Percentiles rank a stretch among this genome's conserved stretches.
These are phyloP conservation scores for Scelioninae gen. 1 DNA, from an alignment of 2,888 invertebrate species.

Conservation along the genomic window DNA sequence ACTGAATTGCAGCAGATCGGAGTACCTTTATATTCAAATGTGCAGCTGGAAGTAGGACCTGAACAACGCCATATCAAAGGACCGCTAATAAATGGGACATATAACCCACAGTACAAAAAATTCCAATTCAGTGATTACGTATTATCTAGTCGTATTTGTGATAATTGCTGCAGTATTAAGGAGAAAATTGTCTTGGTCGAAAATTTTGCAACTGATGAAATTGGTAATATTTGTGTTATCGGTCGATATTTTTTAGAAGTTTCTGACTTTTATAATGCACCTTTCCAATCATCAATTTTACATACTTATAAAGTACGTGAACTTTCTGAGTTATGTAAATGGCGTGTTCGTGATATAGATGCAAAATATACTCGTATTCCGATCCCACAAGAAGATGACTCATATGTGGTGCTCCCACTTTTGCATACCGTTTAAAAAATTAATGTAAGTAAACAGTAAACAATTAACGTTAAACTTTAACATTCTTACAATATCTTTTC, in stretches of 20 bases:
- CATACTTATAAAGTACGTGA: not conserved
- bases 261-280: slow-evolving; percentile 21
- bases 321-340: too few species aligned
- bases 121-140: slow-evolving; percentile 11
- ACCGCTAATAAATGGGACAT: slow-evolving; percentile 9
- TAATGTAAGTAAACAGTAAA: too few species aligned
- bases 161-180: slow-evolving; percentile 25
- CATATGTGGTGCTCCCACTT: too few species aligned
- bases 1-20: slow-evolving; percentile 25
- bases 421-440: too few species aligned
- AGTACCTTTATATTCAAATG: not conserved
- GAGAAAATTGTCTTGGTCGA: slow-evolving; percentile 31
- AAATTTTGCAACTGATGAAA: slow-evolving; percentile 26
- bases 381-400: too few species aligned
- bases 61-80: slow-evolving; percentile 3
- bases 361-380: too few species aligned
- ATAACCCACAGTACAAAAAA: slow-evolving; percentile 23
- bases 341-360: too few species aligned
- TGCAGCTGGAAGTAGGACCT: slow-evolving; percentile 1
- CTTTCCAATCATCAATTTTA: slow-evolving; percentile 16
- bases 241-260: slow-evolving; percentile 28
- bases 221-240: slow-evolving; percentile 28
- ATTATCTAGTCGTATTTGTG: not conserved
- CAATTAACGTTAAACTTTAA: too few species aligned
- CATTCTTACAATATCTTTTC: too few species aligned